A percentile compares a stretch with the other conserved stretches of the same genome.
Evolutionary conservation across 2,797 vertebrate genomes (phyloP).

Genomic region (Poeciliopsis paucimaculata): DNA sequence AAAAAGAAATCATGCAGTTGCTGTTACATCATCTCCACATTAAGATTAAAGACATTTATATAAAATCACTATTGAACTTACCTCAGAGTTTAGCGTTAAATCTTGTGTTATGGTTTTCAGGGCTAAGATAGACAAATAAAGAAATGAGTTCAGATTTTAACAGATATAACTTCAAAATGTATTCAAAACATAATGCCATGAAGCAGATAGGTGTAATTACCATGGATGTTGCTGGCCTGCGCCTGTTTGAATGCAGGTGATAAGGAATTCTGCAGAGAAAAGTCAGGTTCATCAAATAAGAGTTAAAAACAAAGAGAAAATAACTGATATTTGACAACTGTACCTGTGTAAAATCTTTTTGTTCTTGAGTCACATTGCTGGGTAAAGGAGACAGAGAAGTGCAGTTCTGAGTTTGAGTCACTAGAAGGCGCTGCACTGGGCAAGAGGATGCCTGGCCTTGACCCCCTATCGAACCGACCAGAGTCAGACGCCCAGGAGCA

Average conservation of each 20-base stretch:
- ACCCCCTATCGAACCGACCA: slow-evolving; percentile 82
- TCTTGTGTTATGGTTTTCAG: slow-evolving; percentile 72
- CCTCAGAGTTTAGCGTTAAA: slow-evolving; percentile 71
- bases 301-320: not conserved
- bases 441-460: slow-evolving; percentile 79
- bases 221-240: slow-evolving; percentile 85
- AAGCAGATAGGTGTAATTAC: slow-evolving; percentile 64
- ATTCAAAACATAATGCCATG: not conserved
- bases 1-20: not conserved
- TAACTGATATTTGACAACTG: not conserved
- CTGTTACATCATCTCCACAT: not conserved
- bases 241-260: slow-evolving; percentile 79
- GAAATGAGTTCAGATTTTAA: not conserved
- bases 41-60: not conserved
- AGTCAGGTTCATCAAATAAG: not conserved
- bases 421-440: slow-evolving; percentile 88
- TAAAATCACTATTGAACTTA: slow-evolving; percentile 28
- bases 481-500: slow-evolving; percentile 82
- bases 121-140: slow-evolving; percentile 45
- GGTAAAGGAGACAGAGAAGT: slow-evolving; percentile 73
- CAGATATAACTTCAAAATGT: not conserved
- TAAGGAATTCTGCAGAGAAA: slow-evolving; percentile 68
- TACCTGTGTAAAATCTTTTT: slow-evolving; percentile 81
- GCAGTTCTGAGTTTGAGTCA: slow-evolving; percentile 85
- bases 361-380: slow-evolving; percentile 53